Conservation (phyloP, 2,888 invertebrate species). For the Acanthococcus lagerstroemiae region DNA sequence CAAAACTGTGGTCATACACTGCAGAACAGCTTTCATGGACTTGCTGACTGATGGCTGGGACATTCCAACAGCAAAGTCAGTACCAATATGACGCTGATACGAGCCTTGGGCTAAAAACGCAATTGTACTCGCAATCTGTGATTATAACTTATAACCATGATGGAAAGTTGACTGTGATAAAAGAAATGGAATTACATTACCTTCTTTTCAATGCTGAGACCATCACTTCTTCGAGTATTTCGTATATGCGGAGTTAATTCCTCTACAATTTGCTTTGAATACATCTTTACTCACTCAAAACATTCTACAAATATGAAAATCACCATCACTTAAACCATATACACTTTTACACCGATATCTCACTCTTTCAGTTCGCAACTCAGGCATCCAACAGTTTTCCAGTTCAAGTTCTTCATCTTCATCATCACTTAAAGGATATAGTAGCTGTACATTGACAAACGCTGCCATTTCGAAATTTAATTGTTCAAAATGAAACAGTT, state of each 20-base stretch:
- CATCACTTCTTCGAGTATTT: neutral
- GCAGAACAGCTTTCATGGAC: slow-evolving; percentile 13
- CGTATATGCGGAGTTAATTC: neutral
- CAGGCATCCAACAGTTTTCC: too few species aligned
- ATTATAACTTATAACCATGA: neutral
- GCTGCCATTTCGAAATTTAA: too few species aligned
- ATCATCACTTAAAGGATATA: too few species aligned
- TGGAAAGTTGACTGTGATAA: neutral
- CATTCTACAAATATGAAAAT: neutral
- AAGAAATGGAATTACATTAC: neutral
- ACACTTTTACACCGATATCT: too few species aligned
- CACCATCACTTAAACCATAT: too few species aligned
- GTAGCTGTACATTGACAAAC: too few species aligned
- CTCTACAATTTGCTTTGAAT: neutral
- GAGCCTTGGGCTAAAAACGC: slow-evolving; percentile 13
- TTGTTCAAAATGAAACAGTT: too few species aligned
- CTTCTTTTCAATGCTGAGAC: neutral
- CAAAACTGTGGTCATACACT: slow-evolving; percentile 3
- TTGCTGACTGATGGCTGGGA: slow-evolving; percentile 22
- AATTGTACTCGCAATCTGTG: neutral
- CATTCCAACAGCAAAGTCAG: neutral
- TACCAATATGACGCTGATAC: slow-evolving; percentile 3
- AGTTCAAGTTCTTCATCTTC: too few species aligned
- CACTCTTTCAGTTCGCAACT: too few species aligned
- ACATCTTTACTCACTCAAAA: neutral